Conservation (phyloP, 2,113 vertebrate species). For the Corythoichthys haematopterus region DNA sequence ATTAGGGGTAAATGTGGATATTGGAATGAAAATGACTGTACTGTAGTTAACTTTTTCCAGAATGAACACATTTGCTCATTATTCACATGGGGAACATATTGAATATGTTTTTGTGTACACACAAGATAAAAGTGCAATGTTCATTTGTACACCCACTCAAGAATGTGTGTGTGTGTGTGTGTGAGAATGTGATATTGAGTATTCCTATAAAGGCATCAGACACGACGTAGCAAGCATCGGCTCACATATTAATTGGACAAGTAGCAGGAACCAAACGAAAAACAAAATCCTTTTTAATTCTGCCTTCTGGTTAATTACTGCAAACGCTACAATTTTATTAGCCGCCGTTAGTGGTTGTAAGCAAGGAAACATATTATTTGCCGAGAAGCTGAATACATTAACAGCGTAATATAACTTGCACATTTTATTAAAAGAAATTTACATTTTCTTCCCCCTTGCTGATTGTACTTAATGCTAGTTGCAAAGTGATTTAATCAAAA, state of each 20-base stretch:
- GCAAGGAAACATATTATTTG: conserved; percentile 31
- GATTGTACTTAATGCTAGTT: conserved; percentile 55
- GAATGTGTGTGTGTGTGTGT: too few relatives aligned
- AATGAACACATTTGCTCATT: conserved; percentile 7
- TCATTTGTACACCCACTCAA: not conserved
- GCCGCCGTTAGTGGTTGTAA: conserved; percentile 49
- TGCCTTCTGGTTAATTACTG: conserved; percentile 13
- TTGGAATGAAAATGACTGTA: not conserved
- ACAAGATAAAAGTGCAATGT: not conserved
- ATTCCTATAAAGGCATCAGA: not conserved
- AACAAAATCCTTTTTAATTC: conserved; percentile 13
- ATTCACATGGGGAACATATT: conserved; percentile 18
- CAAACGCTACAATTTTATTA: conserved; percentile 26
- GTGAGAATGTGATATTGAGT: conserved; percentile 9
- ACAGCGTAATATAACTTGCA: conserved; percentile 48
- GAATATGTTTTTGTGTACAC: not conserved
- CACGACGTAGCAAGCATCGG: not conserved
- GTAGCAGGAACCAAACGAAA: conserved; percentile 15
- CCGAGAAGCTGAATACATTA: conserved; percentile 43
- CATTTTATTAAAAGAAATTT: conserved; percentile 54
- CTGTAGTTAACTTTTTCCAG: conserved; percentile 5
- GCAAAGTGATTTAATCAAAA: conserved; percentile 64
- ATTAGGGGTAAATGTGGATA: conserved; percentile 21
- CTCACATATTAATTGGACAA: not conserved
- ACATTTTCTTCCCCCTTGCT: conserved; percentile 50